Evolutionary conservation across 2,113 vertebrate species (phyloP), one percentile per base, ranked within the genome.

Genomic region (Limnothrissa miodon): DNA sequence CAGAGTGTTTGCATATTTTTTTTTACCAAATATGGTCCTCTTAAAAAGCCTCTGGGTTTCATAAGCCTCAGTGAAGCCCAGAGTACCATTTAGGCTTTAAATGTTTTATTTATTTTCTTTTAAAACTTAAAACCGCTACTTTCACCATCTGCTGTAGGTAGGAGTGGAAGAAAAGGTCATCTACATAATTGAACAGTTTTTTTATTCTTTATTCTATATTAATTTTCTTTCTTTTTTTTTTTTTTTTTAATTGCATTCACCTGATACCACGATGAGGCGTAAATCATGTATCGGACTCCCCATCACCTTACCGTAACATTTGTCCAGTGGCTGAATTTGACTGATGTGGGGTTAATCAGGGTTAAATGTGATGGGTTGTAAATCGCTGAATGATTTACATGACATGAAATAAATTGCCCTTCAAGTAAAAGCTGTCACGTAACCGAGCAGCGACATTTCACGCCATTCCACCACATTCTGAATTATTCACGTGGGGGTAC

Each of bases 341-440:
- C 10, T 74, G 66, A 74, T 36, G 33, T 13, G 4, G 15, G 66
- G 66, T 74, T 74, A 74, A 74, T 74, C 1, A 11, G 33, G 66
- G 66, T 74, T 74, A 74, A 74, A 74, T 33, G 36, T 11, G 66
- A 36, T 36, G 33, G 13, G 13, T 74, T 36, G 17, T 13, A 33
- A 74, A 74, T 36, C 29, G 4, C 25, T 62, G 59, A 62, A 74
- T 74, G 25, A 39, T 74, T 74, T 33, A 74, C 9, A 29, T 17
- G 29, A 33, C 29, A 74, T 74, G 66, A 74, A 74, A 74, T 74
- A 74, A 74, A 74, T 74, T 36, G 13, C 66, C 59, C 66, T 4
- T 74, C 66, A 36, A 74, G 29, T 33, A 74, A 74, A 74, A 74
- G 66, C 66, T 36, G 66, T 74, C 66, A 13, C 1, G 13, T 74